phyloP scores from a whole-genome alignment of 64 coral and sea anemone genomes.

The Acropora yongei region DNA sequence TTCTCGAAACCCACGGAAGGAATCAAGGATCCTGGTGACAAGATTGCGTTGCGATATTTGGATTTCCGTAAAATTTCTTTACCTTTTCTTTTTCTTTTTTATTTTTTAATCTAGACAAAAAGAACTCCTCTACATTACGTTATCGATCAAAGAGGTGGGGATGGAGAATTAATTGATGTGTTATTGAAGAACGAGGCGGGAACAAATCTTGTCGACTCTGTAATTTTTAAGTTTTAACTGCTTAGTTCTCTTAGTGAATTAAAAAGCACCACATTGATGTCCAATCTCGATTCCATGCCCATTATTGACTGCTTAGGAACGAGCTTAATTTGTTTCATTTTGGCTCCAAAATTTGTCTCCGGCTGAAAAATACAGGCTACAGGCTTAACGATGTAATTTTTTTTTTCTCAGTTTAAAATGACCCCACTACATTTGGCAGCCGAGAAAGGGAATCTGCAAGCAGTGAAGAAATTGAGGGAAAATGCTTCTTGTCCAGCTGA shows the following conservation, averaged over 20 bases:
- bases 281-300: background rate
- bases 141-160: background rate
- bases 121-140: conserved; percentile 23
- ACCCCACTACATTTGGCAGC: conserved; percentile 25
- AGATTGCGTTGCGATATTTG: too few species aligned
- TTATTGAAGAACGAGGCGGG: background rate
- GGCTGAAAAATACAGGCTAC: too few species aligned
- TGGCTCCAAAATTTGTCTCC: too few species aligned
- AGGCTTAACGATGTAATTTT: background rate
- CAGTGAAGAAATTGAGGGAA: background rate
- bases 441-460: background rate
- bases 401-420: background rate
- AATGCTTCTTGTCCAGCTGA: background rate
- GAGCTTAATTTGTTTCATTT: too few species aligned
- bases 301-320: too few species aligned
- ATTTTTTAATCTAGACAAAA: background rate
- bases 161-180: conserved; percentile 8
- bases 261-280: background rate
- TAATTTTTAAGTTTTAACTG: background rate
- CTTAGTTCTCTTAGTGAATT: too few species aligned
- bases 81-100: background rate
- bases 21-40: too few species aligned
- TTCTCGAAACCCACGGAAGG: too few species aligned
- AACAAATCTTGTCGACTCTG: background rate
- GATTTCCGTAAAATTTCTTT: background rate